Percentiles rank a stretch among this genome's conserved stretches.
Evolutionary conservation across 2,797 vertebrate species (phyloP).

Genomic region (Gouania willdenowi): DNA sequence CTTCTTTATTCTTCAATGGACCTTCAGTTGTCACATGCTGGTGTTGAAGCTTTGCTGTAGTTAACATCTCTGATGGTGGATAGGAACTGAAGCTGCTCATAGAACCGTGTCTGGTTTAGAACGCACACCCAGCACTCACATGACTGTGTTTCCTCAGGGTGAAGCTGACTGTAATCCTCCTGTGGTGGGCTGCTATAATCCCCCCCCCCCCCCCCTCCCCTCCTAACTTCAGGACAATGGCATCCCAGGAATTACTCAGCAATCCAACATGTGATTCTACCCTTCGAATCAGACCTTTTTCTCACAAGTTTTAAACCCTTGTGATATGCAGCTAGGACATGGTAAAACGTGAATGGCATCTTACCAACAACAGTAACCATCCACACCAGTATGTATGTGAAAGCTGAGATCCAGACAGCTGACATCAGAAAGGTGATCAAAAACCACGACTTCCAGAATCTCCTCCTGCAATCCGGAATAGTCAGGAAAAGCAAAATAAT

Average conservation of each 20-base stretch:
- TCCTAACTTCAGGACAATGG: constrained; percentile 52
- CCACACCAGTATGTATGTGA: constrained; percentile 96
- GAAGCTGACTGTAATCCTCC: constrained; percentile 43
- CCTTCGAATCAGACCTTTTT: constrained; percentile 40
- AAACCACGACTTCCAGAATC: constrained; percentile 89
- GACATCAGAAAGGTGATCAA: constrained; percentile 93
- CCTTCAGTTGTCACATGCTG: constrained; percentile 57
- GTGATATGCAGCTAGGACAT: constrained; percentile 28
- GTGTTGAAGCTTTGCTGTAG: constrained; percentile 5
- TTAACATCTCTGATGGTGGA: not conserved
- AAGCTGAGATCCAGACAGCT: constrained; percentile 92
- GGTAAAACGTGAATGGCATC: no score
- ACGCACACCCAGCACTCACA: constrained; percentile 40
- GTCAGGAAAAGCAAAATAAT: constrained; percentile 86
- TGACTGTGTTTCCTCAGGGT: constrained; percentile 46
- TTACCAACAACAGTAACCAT: constrained; percentile 94
- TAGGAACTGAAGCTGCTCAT: not conserved
- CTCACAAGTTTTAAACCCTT: constrained; percentile 49
- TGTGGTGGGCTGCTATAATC: constrained; percentile 37
- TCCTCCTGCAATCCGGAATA: constrained; percentile 88
- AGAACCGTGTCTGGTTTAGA: constrained; percentile 9
- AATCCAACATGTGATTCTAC: constrained; percentile 73
- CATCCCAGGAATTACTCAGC: constrained; percentile 72
- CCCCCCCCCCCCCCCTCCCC: constrained; percentile 6
- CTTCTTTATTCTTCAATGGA: constrained; percentile 62